Evolutionary conservation across 1,140 invertebrate species (phyloP).

Genomic region (Drosophila saltans): DNA sequence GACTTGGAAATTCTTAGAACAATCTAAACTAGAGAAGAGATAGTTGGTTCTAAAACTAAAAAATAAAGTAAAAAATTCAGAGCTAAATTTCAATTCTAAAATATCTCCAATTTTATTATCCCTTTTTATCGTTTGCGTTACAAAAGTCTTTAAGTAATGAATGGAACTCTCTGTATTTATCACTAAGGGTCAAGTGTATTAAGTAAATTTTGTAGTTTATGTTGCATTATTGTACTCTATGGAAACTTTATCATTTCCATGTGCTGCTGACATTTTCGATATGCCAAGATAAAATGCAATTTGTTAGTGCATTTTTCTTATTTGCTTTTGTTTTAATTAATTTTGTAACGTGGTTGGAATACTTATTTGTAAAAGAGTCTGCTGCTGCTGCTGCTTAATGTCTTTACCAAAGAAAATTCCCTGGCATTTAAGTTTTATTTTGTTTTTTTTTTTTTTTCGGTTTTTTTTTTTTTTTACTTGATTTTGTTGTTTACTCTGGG

Average conservation of each 20-base stretch:
- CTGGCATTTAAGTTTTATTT: conserved; percentile 28
- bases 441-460: conserved; percentile 21
- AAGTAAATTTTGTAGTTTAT: conserved; percentile 12
- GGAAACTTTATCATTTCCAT: conserved; percentile 23
- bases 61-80: too few relatives aligned
- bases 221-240: conserved; percentile 51
- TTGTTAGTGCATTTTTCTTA: conserved; percentile 50
- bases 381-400: conserved; percentile 46
- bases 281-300: conserved; percentile 61
- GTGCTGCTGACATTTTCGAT: conserved; percentile 47
- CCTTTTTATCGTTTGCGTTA: too few relatives aligned
- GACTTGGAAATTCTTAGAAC: too few relatives aligned
- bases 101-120: too few relatives aligned
- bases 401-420: conserved; percentile 56
- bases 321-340: background rate
- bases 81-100: too few relatives aligned
- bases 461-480: conserved; percentile 41
- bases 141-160: too few relatives aligned
- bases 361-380: conserved; percentile 25
- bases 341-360: conserved; percentile 62
- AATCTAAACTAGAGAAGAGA: too few relatives aligned
- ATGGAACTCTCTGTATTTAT: too few relatives aligned
- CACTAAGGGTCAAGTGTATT: too few relatives aligned
- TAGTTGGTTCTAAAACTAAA: too few relatives aligned
- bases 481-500: conserved; percentile 56